phyloP scores from a whole-genome alignment of 2,888 invertebrate species.

The Eupithecia subumbrata region DNA sequence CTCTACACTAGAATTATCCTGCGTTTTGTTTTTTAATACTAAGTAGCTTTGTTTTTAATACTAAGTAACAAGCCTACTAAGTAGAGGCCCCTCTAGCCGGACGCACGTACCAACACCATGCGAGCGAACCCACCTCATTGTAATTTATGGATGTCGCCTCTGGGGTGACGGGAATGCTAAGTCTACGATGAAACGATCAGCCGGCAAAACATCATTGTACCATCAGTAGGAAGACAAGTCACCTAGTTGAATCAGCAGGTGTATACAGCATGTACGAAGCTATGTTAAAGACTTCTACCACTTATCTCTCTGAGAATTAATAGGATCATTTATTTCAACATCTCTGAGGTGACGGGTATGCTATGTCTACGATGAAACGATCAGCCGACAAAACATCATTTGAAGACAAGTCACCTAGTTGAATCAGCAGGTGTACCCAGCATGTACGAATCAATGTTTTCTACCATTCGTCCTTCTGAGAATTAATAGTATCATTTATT shows the following conservation, averaged over 20 bases:
- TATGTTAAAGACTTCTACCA: too few relatives aligned
- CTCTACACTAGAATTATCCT: too few relatives aligned
- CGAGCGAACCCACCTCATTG: constrained; percentile 64
- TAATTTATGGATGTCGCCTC: constrained; percentile 75
- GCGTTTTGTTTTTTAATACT: too few relatives aligned
- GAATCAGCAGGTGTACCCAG: neutral
- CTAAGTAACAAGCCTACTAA: neutral
- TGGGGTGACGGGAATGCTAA: constrained; percentile 68
- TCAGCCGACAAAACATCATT: constrained; percentile 11
- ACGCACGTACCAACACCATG: constrained; percentile 43
- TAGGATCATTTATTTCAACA: too few relatives aligned
- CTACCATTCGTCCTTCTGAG: too few relatives aligned
- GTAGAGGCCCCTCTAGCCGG: constrained; percentile 23
- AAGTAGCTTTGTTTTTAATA: too few relatives aligned
- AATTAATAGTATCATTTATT: too few relatives aligned
- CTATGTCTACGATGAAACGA: constrained; percentile 50
- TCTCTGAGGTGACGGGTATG: constrained; percentile 62
- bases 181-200: constrained; percentile 25
- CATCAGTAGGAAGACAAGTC: neutral
- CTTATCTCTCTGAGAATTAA: too few relatives aligned
- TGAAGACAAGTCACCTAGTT: neutral
- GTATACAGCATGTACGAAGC: too few relatives aligned
- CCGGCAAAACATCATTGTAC: constrained; percentile 8
- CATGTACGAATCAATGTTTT: too few relatives aligned
- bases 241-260: neutral